Conservation (phyloP, 92 coral and sea anemone genomes). For the Palythoa grandiflora region DNA sequence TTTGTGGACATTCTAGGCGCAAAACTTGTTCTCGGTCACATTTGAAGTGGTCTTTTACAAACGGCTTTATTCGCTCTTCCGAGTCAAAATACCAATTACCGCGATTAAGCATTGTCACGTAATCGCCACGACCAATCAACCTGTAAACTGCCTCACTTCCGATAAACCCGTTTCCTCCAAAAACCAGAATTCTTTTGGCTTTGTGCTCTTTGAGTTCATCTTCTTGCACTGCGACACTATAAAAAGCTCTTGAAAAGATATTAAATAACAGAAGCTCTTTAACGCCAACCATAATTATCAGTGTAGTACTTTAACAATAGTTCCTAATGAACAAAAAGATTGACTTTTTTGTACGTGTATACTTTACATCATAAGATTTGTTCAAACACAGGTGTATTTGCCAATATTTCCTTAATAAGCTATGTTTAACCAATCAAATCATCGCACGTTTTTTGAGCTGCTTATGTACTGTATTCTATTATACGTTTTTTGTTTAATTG, state of each 20-base stretch:
- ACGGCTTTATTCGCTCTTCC: slow-evolving; percentile 83
- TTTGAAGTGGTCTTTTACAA: slow-evolving; percentile 66
- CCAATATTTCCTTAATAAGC: background rate
- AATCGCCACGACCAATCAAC: slow-evolving; percentile 74
- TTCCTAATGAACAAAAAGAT: slow-evolving; percentile 12
- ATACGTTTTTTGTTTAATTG: background rate
- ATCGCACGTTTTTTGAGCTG: background rate
- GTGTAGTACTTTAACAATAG: background rate
- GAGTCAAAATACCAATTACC: slow-evolving; percentile 97
- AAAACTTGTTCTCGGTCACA: slow-evolving; percentile 92
- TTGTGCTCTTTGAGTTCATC: background rate
- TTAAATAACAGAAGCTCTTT: slow-evolving; percentile 7
- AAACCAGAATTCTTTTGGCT: slow-evolving; percentile 75
- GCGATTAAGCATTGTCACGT: slow-evolving; percentile 89
- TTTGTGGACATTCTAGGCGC: slow-evolving; percentile 84
- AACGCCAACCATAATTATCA: slow-evolving; percentile 2
- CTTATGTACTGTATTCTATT: too few species aligned
- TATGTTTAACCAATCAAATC: slow-evolving; percentile 18
- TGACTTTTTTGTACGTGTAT: background rate
- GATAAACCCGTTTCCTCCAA: slow-evolving; percentile 98
- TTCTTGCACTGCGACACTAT: slow-evolving; percentile 23
- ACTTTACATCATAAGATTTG: background rate
- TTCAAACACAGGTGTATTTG: slow-evolving; percentile 46
- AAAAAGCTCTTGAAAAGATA: slow-evolving; percentile 5
- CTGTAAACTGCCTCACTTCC: slow-evolving; percentile 86